phyloP scores from a whole-genome alignment of 1,140 invertebrate genomes.

The Medauroidea extradentata region DNA sequence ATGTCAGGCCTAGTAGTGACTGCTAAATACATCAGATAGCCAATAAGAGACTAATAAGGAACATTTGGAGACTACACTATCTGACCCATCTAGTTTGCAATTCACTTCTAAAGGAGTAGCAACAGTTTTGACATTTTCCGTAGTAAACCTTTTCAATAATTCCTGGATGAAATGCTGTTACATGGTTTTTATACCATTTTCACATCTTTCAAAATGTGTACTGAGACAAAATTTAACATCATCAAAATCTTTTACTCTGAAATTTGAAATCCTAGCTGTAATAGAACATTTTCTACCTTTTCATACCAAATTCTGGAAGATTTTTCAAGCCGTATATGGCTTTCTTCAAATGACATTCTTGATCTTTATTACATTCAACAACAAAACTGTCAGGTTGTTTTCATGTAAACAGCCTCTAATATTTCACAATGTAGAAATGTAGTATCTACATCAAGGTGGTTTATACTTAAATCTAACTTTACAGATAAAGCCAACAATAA shows the following conservation, averaged over 20 bases:
- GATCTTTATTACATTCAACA: slow-evolving; percentile 11
- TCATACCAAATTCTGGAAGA: slow-evolving; percentile 25
- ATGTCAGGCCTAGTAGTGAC: slow-evolving; percentile 47
- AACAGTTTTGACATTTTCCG: slow-evolving; percentile 28
- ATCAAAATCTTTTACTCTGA: slow-evolving; percentile 17
- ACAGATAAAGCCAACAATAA: slow-evolving; percentile 27
- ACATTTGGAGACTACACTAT: slow-evolving; percentile 12
- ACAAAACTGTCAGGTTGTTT: slow-evolving; percentile 34
- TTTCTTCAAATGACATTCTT: slow-evolving; percentile 31
- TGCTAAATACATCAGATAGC: slow-evolving; percentile 42
- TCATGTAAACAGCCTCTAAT: slow-evolving; percentile 39
- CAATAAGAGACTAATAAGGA: slow-evolving; percentile 33
- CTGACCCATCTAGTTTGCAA: slow-evolving; percentile 11
- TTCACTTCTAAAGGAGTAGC: slow-evolving; percentile 26
- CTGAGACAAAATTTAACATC: slow-evolving; percentile 11
- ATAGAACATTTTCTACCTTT: slow-evolving; percentile 8
- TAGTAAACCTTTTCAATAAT: slow-evolving; percentile 28
- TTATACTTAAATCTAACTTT: slow-evolving; percentile 21
- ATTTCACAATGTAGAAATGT: slow-evolving; percentile 39
- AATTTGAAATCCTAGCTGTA: neutral
- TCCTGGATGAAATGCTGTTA: slow-evolving; percentile 14
- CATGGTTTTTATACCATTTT: neutral
- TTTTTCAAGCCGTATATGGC: slow-evolving; percentile 33
- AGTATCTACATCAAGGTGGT: slow-evolving; percentile 39
- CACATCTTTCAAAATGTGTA: slow-evolving; percentile 10